These are phyloP conservation scores for Temnothorax rugatulus DNA, from an alignment of 2,888 invertebrate species.

Conservation along the genomic window DNA sequence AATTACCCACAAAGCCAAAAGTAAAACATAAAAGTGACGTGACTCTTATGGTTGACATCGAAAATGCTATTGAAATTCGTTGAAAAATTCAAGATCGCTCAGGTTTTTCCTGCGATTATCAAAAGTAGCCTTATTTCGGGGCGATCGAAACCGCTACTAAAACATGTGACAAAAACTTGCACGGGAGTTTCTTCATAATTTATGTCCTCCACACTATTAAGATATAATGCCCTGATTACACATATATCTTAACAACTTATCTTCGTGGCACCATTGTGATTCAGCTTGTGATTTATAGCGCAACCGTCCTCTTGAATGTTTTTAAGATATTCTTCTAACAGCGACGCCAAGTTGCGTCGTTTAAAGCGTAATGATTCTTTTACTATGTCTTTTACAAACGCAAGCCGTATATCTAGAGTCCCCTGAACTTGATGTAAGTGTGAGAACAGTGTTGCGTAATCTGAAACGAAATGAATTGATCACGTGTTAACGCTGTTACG, in stretches of 20 bases:
- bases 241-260: slow-evolving; percentile 80
- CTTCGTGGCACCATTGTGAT: slow-evolving; percentile 84
- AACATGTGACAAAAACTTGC: neutral
- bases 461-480: slow-evolving; percentile 86
- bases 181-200: slow-evolving; percentile 13
- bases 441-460: slow-evolving; percentile 91
- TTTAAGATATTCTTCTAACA: slow-evolving; percentile 90
- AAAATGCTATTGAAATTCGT: slow-evolving; percentile 66
- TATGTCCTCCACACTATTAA: slow-evolving; percentile 46
- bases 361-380: slow-evolving; percentile 93
- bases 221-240: slow-evolving; percentile 73
- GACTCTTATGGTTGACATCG: slow-evolving; percentile 69
- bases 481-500: slow-evolving; percentile 24
- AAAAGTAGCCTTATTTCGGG: slow-evolving; percentile 15
- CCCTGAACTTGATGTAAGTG: slow-evolving; percentile 91
- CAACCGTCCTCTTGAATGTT: slow-evolving; percentile 84
- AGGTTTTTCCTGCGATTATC: neutral
- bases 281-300: slow-evolving; percentile 82
- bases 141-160: neutral
- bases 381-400: slow-evolving; percentile 91
- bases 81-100: neutral
- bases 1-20: slow-evolving; percentile 61
- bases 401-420: slow-evolving; percentile 90
- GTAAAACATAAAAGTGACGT: slow-evolving; percentile 52
- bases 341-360: slow-evolving; percentile 90